Evolutionary conservation across 2,797 vertebrate genomes (phyloP).

Genomic region (Galagoides demidoff): DNA sequence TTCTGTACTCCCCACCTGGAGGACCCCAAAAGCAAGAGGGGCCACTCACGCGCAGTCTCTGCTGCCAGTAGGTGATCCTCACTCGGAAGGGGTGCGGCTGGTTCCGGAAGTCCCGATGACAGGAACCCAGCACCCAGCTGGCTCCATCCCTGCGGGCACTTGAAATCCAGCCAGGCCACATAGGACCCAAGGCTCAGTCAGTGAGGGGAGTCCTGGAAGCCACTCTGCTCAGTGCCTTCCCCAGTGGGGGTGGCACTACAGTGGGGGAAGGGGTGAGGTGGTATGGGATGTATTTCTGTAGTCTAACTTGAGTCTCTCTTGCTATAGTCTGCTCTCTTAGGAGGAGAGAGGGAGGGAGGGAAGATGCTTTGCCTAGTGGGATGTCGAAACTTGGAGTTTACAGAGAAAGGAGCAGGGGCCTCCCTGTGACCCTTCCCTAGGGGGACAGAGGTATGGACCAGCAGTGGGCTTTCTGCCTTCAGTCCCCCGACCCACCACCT

Average conservation of each 20-base stretch:
- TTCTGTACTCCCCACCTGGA: not conserved
- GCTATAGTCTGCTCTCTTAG: not conserved
- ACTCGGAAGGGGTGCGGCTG: slow-evolving; percentile 52
- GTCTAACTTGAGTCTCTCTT: not conserved
- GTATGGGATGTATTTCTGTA: not conserved
- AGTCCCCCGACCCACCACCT: not conserved
- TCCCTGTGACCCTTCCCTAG: not conserved
- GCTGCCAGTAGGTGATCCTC: slow-evolving; percentile 76
- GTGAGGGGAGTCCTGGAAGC: not conserved
- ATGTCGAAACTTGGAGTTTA: not conserved
- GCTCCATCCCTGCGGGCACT: slow-evolving; percentile 59
- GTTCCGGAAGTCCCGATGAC: slow-evolving; percentile 74
- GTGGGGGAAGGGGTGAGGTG: no score
- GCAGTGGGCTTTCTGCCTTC: not conserved
- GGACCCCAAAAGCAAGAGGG: not conserved
- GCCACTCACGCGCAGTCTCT: slow-evolving; percentile 70
- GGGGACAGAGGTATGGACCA: not conserved
- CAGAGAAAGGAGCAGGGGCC: not conserved
- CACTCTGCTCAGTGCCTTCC: not conserved
- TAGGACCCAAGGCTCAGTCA: not conserved
- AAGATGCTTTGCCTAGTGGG: not conserved
- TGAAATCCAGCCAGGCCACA: not conserved
- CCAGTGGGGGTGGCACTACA: not conserved
- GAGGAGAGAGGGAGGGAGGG: not conserved
- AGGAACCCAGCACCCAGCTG: slow-evolving; percentile 62